Evolutionary conservation across 2,113 vertebrate genomes (phyloP), one percentile per base, ranked within the genome.

Genomic region (Notarius lentiginosus): DNA sequence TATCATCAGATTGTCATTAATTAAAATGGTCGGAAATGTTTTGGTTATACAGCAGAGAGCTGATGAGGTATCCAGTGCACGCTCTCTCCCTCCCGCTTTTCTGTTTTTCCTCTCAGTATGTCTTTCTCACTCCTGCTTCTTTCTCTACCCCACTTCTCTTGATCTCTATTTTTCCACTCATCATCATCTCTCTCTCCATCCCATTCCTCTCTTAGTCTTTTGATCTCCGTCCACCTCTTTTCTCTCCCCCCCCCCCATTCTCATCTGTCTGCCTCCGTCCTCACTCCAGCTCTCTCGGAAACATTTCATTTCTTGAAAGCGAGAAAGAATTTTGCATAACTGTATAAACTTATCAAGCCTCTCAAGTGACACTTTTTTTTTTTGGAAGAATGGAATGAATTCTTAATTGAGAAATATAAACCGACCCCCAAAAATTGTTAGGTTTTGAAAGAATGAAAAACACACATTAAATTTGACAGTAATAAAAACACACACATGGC

Each of bases 401-500:
- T 41, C 34, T 47, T 1, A 73, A 47, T 47, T 9, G 2, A 72
- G 14, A 72, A 72, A 6, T 3, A 68, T 14, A n/a, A 68, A 68
- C 1, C 9, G 22, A 65, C 10, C 20, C 17, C 65, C 22, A 68
- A 66, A 41, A 34, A 18, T 1, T 20, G 27, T 47, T 47, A 41
- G 17, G 3, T 18, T 22, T 73, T n/a, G 9, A n/a, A 51, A 41
- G 5, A 51, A 51, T 1, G 11, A 18, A 41, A 79, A 2, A 5
- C 53, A 30, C 27, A 58, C 20, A 1, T 22, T 30, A 10, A 34
- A 27, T 24, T 0, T 2, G 7, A 70, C 2, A 34, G 66, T 18
- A 72, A 56, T 34, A 83, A 49, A 60, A 83, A 30, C 30, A 30
- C 47, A 80, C 72, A 70, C 83, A 81, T 18, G 34, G 79, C 17